Conservation (phyloP, 2,888 invertebrate genomes). For the Ormyrus thymus region DNA sequence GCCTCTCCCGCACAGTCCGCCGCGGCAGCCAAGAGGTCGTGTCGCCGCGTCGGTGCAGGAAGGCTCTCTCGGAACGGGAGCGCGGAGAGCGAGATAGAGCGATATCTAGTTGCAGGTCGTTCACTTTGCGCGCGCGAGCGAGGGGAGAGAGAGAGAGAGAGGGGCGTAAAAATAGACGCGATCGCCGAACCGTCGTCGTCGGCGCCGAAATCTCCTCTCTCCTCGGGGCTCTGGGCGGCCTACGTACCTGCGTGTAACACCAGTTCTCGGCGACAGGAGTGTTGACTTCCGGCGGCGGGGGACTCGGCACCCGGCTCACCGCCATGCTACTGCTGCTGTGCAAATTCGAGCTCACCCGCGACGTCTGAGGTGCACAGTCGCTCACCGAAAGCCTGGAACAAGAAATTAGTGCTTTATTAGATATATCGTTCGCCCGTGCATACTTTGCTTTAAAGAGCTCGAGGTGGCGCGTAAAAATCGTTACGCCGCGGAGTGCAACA, state of each 20-base stretch:
- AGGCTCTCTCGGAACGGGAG: background rate
- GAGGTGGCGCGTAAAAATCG: too few relatives aligned
- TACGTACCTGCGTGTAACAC: conserved; percentile 98
- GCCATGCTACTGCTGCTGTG: conserved; percentile 92
- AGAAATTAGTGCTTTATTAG: background rate
- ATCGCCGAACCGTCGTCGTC: background rate
- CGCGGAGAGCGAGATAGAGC: conserved; percentile 35
- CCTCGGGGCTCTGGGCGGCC: background rate
- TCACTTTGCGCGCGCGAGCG: conserved; percentile 71
- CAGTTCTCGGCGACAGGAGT: conserved; percentile 99
- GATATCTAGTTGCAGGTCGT: conserved; percentile 74
- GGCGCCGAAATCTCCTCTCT: background rate
- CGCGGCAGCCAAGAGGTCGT: too few relatives aligned
- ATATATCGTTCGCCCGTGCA: too few relatives aligned
- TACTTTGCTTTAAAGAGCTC: too few relatives aligned
- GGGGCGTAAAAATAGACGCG: conserved; percentile 71
- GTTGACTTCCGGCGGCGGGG: conserved; percentile 95
- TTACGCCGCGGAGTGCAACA: too few relatives aligned
- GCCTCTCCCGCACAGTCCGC: too few relatives aligned
- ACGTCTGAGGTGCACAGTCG: conserved; percentile 89
- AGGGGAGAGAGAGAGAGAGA: conserved; percentile 72
- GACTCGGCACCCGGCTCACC: conserved; percentile 97
- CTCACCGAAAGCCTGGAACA: conserved; percentile 85
- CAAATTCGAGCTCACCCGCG: conserved; percentile 89
- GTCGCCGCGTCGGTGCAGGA: background rate